phyloP scores from a whole-genome alignment of 2,888 invertebrate genomes.

The Scaptomyza reducta region DNA sequence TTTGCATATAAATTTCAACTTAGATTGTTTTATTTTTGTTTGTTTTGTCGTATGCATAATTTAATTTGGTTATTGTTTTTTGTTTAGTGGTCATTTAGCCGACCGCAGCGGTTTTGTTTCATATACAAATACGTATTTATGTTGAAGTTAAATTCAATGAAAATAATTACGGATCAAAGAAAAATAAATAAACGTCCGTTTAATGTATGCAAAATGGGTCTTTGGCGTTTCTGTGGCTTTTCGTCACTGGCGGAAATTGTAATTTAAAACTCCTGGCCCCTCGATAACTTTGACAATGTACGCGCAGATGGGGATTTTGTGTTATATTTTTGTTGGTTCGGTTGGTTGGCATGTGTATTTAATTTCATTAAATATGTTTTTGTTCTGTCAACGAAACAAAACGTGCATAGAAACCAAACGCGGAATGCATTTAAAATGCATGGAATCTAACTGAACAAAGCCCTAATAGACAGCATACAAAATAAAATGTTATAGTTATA shows the following conservation, averaged over 20 bases:
- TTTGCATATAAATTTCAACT: constrained; percentile 51
- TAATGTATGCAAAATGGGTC: constrained; percentile 7
- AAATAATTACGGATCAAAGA: constrained; percentile 49
- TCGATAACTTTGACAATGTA: constrained; percentile 15
- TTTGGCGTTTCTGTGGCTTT: constrained; percentile 37
- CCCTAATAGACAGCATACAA: constrained; percentile 6
- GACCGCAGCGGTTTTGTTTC: constrained; percentile 49
- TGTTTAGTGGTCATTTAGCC: constrained; percentile 54
- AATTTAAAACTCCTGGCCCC: constrained; percentile 54
- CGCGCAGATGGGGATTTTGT: constrained; percentile 15
- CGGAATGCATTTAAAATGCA: constrained; percentile 30
- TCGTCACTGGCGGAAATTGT: constrained; percentile 57
- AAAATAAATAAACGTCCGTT: constrained; percentile 4
- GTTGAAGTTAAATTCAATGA: constrained; percentile 60
- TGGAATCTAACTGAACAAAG: constrained; percentile 23
- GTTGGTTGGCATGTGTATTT: constrained; percentile 39
- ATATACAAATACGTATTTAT: neutral
- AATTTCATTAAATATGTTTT: constrained; percentile 58
- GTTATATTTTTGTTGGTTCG: constrained; percentile 15
- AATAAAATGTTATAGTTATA: neutral
- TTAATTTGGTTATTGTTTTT: constrained; percentile 59
- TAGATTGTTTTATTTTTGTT: constrained; percentile 30
- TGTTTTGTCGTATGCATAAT: constrained; percentile 43
- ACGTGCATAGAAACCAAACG: constrained; percentile 28
- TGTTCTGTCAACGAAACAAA: constrained; percentile 37